Evolutionary conservation across 2,888 invertebrate genomes (phyloP), one percentile per base, ranked within the genome.

Genomic region (Trichacis sp.): DNA sequence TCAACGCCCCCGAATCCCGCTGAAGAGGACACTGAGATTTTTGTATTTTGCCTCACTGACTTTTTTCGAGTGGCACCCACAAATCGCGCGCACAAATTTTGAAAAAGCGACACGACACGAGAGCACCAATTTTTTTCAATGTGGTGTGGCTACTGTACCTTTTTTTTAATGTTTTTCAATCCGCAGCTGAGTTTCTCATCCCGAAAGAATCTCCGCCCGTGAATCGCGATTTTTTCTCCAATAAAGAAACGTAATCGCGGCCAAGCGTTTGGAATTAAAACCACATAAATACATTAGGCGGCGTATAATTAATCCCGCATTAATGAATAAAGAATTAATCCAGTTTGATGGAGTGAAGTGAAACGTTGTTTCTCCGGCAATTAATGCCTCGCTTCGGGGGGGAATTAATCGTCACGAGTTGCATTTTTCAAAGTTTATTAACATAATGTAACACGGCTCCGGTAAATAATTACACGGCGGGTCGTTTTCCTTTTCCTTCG

Each of bases 41-140:
- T 81, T 81, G 78, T 82, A 81, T 82, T 83, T 83, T 83, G 81
- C 76, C 79, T 82, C 80, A 82, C 82, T 73, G 73, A 73, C 61
- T 70, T 76, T 67, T 64, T 69, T 80, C 77, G 78, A 81, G 82
- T 81, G 78, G 82, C 82, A 83, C 83, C 78, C 80, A 80, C 80
- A 68, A 74, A 77, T 69, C 77, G 79, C 73, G 75, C 73, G 70
- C 79, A 80, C 82, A 77, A 74, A 38, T 73, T 77, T 65, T 70
- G 58, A 67, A 57, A 68, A 69, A 71, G 14, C n/a, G 4, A 15
- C 14, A 76, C 57, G 61, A 70, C 76, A 73, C 70, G 69, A 69
- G 56, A 79, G 83, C 83, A 82, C 82, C 75, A n/a, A n/a, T n/a
- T 75, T 81, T 76, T 77, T 76, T 83, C 78, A 74, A 83, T 84